phyloP scores from a whole-genome alignment of 2,113 vertebrate species.

The Zapornia atra region DNA sequence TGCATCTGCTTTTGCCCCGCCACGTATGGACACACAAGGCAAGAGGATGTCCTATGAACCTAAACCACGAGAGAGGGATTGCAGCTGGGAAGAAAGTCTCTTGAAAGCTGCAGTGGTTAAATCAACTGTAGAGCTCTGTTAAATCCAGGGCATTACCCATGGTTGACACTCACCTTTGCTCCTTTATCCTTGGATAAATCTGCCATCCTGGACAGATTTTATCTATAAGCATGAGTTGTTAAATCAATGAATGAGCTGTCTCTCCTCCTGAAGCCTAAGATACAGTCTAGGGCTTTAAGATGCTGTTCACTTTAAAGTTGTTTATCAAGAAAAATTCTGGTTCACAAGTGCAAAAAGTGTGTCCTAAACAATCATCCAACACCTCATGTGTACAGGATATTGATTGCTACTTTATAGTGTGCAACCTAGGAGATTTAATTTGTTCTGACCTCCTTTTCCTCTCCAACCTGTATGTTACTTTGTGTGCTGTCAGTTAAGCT shows the following conservation, averaged over 20 bases:
- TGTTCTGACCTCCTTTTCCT: not conserved
- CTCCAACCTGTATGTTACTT: not conserved
- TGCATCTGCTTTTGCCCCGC: not conserved
- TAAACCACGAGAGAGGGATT: not conserved
- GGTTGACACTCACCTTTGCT: not conserved
- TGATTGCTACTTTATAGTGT: not conserved
- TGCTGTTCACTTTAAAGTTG: not conserved
- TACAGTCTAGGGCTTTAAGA: not conserved
- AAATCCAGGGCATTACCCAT: not conserved
- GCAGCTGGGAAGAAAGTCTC: not conserved
- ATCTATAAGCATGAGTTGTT: not conserved
- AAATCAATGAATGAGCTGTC: not conserved
- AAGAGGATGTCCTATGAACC: not conserved
- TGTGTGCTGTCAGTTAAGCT: not conserved
- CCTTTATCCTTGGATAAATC: not conserved
- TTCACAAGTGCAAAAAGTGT: not conserved
- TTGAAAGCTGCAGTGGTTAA: not conserved
- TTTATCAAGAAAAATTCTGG: not conserved
- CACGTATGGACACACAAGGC: rapidly evolving
- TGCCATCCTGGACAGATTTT: not conserved
- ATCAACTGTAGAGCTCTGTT: not conserved
- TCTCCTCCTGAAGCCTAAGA: not conserved
- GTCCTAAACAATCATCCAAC: not conserved
- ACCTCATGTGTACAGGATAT: not conserved
- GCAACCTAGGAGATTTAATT: not conserved